Conservation (phyloP, 2,888 invertebrate species). For the Clostera curtula region DNA sequence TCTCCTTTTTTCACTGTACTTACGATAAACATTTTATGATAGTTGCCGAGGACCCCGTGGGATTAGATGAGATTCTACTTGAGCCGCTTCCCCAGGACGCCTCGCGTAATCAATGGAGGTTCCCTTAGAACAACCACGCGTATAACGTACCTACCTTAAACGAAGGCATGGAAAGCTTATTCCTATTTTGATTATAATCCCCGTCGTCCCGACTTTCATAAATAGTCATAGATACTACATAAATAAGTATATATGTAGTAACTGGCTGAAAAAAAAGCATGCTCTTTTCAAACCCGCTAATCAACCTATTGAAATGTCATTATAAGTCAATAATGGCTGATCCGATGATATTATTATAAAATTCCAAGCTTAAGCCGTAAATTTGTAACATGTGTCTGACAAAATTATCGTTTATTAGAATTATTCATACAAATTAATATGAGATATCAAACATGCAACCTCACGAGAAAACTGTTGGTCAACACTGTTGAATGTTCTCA, state of each 20-base stretch:
- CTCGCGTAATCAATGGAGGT: too few species aligned
- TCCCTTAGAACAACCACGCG: too few species aligned
- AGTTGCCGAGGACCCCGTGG: too few species aligned
- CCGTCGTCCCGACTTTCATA: background rate
- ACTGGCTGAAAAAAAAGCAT: background rate
- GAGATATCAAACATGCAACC: slow-evolving; percentile 41
- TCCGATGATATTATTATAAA: too few species aligned
- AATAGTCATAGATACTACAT: background rate
- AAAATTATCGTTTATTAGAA: slow-evolving; percentile 28
- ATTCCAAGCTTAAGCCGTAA: too few species aligned
- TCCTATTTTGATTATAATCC: too few species aligned
- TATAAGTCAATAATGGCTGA: slow-evolving; percentile 1
- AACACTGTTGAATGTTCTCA: slow-evolving; percentile 21
- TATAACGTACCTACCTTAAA: too few species aligned
- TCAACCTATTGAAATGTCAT: background rate
- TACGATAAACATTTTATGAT: too few species aligned
- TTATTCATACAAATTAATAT: slow-evolving; percentile 38
- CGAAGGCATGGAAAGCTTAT: too few species aligned
- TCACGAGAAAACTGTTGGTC: slow-evolving; percentile 29
- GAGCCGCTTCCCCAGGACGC: too few species aligned
- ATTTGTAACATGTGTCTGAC: slow-evolving; percentile 8
- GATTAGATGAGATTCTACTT: too few species aligned
- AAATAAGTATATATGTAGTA: background rate
- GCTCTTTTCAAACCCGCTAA: background rate
- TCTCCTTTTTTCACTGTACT: too few species aligned